Evolutionary conservation across 2,113 vertebrate genomes (phyloP).

Genomic region (Heptranchias perlo): DNA sequence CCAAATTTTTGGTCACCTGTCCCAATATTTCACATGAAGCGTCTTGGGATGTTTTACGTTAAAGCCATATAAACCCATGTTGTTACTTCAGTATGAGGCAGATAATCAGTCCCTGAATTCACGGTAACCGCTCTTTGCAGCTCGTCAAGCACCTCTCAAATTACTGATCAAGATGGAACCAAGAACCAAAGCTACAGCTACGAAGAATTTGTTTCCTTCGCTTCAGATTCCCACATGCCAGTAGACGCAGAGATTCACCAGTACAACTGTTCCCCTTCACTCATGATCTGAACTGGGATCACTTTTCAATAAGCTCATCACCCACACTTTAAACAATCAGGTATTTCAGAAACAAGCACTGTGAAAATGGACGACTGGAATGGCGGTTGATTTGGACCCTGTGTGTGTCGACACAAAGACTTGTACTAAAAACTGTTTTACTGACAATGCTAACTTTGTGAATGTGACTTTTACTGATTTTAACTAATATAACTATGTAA

Average conservation of each 20-base stretch:
- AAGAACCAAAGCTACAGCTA: constrained; percentile 13
- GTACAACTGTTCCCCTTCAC: not conserved
- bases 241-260: not conserved
- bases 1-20: too few species aligned
- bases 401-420: not conserved
- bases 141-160: not conserved
- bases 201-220: constrained; percentile 24
- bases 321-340: too few species aligned
- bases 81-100: not conserved
- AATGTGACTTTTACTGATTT: not conserved
- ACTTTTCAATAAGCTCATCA: not conserved
- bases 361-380: not conserved
- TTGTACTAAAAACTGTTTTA: not conserved
- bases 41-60: too few species aligned
- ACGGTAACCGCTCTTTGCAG: not conserved
- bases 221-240: not conserved
- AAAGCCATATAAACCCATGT: too few species aligned
- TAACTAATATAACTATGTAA: not conserved
- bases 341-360: not conserved
- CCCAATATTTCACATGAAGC: too few species aligned
- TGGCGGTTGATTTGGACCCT: not conserved
- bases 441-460: not conserved
- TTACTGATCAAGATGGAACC: not conserved
- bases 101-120: not conserved
- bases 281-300: not conserved